Conservation (phyloP, 1,140 invertebrate species). For the Bemisia tabaci region DNA sequence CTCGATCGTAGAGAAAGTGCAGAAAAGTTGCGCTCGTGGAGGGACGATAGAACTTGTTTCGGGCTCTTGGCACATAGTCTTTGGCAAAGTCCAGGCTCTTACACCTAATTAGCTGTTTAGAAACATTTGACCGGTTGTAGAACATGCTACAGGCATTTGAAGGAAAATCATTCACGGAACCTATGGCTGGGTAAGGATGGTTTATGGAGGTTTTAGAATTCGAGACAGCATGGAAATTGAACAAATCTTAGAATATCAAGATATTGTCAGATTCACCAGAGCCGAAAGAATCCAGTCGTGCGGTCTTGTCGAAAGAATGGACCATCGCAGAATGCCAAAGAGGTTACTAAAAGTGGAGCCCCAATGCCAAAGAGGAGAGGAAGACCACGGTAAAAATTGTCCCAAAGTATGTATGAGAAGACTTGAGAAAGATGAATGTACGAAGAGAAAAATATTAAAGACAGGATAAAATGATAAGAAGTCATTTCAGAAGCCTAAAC, state of each 20-base stretch:
- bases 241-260: constrained; percentile 6
- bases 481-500: no score
- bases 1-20: background rate
- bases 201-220: constrained; percentile 10
- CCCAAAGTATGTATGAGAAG: no score
- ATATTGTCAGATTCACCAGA: constrained; percentile 6
- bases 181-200: constrained; percentile 5
- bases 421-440: no score
- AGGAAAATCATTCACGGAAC: constrained; percentile 11
- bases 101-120: background rate
- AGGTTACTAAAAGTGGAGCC: background rate
- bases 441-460: no score
- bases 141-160: constrained; percentile 6
- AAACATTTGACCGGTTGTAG: no score
- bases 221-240: constrained; percentile 7
- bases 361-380: constrained; percentile 4
- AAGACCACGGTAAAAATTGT: no score
- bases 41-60: background rate
- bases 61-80: background rate
- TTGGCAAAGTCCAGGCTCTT: background rate
- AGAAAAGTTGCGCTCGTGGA: background rate
- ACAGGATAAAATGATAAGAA: no score
- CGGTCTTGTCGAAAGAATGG: constrained; percentile 1
- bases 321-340: constrained; percentile 4
- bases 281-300: constrained; percentile 3